Evolutionary conservation across 2,113 vertebrate genomes (phyloP).

Genomic region (Elgaria multicarinata): DNA sequence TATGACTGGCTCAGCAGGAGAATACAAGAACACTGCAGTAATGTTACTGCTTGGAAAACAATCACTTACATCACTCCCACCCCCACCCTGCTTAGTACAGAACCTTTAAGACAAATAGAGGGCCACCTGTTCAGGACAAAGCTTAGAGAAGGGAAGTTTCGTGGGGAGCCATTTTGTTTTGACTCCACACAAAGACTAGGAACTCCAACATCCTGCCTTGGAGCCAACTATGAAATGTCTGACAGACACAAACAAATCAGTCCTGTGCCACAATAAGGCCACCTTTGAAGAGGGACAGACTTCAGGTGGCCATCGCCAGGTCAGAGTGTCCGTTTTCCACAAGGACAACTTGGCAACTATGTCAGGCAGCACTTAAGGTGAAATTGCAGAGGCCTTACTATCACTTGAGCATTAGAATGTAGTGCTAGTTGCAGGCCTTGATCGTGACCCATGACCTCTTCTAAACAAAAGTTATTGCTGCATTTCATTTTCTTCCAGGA

Average conservation of each 20-base stretch:
- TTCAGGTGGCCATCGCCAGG: neutral
- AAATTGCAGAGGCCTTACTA: neutral
- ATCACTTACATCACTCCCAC: too few relatives aligned
- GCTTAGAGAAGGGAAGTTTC: neutral
- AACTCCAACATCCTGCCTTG: neutral
- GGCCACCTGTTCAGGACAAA: neutral
- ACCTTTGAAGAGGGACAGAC: neutral
- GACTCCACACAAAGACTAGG: neutral
- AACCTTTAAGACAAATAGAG: neutral
- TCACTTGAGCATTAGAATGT: neutral
- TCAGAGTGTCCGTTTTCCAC: neutral
- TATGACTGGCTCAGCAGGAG: too few relatives aligned
- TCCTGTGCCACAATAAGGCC: neutral
- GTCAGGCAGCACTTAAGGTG: neutral
- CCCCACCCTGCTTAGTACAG: too few relatives aligned
- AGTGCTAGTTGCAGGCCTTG: neutral
- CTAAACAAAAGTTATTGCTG: neutral
- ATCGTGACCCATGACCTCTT: neutral
- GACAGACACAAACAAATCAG: neutral
- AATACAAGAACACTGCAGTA: too few relatives aligned
- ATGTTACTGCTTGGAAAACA: too few relatives aligned
- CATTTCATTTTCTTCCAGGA: neutral
- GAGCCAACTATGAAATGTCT: neutral
- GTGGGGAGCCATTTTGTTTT: neutral
- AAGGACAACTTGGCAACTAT: neutral